Evolutionary conservation across 2,113 vertebrate species (phyloP).

Genomic region (Saiga tatarica): DNA sequence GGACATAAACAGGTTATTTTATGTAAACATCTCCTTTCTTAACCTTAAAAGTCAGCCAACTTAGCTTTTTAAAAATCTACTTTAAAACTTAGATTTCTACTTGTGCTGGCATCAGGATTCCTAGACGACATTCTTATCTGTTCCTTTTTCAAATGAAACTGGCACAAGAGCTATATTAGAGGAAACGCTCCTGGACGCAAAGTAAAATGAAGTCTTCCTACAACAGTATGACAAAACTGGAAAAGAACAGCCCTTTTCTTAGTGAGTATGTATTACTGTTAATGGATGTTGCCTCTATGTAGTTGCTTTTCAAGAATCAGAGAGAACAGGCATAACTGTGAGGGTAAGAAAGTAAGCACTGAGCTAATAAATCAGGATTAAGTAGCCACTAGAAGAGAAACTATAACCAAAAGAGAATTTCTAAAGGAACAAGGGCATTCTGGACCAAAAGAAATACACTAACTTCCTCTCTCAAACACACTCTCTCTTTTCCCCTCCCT

Average conservation of each 20-base stretch:
- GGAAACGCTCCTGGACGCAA: background rate
- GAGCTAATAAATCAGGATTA: background rate
- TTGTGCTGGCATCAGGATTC: background rate
- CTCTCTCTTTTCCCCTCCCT: background rate
- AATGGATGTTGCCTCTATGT: background rate
- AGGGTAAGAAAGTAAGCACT: background rate
- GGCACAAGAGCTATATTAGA: background rate
- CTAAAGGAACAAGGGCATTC: background rate
- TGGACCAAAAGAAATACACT: background rate
- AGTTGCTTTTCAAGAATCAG: background rate
- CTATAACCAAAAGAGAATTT: background rate
- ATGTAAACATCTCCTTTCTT: background rate
- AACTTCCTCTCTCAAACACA: background rate
- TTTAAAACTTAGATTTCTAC: conserved; percentile 18
- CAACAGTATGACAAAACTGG: background rate
- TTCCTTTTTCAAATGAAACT: background rate
- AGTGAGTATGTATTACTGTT: background rate
- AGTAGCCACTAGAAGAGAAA: background rate
- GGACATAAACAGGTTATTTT: background rate
- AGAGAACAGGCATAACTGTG: background rate
- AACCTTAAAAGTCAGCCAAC: background rate
- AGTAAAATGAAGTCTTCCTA: background rate
- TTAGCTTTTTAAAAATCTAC: background rate
- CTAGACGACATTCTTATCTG: background rate
- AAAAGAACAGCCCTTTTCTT: background rate